A percentile compares a stretch with the other conserved stretches of the same genome.
Evolutionary conservation across 2,113 vertebrate species (phyloP).

Genomic region (Eira barbara): DNA sequence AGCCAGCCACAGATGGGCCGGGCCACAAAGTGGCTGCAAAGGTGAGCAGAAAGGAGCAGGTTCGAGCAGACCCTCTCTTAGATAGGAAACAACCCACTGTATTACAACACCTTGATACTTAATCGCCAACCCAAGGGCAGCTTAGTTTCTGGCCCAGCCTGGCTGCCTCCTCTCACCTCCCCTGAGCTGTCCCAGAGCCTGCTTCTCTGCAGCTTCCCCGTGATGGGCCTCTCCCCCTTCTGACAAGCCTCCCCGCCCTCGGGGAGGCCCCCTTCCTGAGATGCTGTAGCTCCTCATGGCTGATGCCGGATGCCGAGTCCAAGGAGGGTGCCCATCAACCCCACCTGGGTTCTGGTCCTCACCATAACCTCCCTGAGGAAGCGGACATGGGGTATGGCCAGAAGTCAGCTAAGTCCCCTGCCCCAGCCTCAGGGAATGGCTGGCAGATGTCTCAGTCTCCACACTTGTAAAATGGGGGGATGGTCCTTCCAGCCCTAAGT

Average conservation of each 20-base stretch:
- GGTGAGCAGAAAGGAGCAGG: background rate
- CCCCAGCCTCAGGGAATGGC: background rate
- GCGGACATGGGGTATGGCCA: background rate
- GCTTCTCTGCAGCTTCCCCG: background rate
- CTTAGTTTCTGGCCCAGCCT: background rate
- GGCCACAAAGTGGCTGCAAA: fast-evolving
- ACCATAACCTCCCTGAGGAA: background rate
- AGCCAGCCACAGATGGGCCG: background rate
- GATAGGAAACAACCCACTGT: fast-evolving
- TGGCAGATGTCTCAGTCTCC: background rate
- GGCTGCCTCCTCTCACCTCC: too few species aligned
- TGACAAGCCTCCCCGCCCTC: fast-evolving
- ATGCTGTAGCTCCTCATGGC: background rate
- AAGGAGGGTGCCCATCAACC: background rate
- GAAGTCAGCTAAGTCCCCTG: background rate
- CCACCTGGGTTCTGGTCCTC: fast-evolving
- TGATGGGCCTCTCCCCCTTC: background rate
- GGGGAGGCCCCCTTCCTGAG: fast-evolving
- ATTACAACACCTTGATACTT: fast-evolving
- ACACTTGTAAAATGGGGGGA: fast-evolving
- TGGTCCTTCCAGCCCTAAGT: background rate
- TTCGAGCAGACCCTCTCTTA: background rate
- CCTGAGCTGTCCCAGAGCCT: background rate
- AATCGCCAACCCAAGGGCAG: fast-evolving
- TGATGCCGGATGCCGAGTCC: fast-evolving